phyloP scores from a whole-genome alignment of 35 echinoderm and acorn worm species.

The Hemicentrotus pulcherrimus region DNA sequence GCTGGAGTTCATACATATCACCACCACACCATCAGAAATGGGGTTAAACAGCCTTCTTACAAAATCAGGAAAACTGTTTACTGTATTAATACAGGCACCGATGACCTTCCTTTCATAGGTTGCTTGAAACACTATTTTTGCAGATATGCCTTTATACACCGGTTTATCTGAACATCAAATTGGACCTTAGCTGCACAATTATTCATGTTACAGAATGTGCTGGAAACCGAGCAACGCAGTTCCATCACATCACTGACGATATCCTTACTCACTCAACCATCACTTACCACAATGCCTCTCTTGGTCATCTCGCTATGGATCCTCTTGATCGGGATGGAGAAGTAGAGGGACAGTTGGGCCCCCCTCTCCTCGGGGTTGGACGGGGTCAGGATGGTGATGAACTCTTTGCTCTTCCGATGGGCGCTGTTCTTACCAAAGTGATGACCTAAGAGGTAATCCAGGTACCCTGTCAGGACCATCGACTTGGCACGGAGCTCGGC shows the following conservation, averaged over 20 bases:
- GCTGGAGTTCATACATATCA: too few relatives aligned
- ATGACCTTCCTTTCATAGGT: too few relatives aligned
- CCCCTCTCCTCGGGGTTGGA: constrained; percentile 68
- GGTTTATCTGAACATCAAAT: neutral
- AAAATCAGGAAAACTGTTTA: too few relatives aligned
- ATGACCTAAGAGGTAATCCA: constrained; percentile 44
- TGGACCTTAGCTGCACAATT: neutral
- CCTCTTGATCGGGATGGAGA: constrained; percentile 67
- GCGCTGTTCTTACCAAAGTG: constrained; percentile 29
- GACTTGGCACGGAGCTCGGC: constrained; percentile 63
- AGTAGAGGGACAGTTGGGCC: constrained; percentile 74
- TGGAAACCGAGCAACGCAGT: neutral
- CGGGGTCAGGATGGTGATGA: constrained; percentile 72
- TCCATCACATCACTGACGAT: neutral
- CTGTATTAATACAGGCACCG: too few relatives aligned
- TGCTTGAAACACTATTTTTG: too few relatives aligned
- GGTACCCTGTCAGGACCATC: constrained; percentile 39
- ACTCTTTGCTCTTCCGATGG: constrained; percentile 51
- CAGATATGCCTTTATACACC: neutral
- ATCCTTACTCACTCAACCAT: too few relatives aligned
- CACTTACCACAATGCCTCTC: constrained; percentile 83
- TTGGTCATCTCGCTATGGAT: constrained; percentile 77
- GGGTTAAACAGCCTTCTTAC: too few relatives aligned
- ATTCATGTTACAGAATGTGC: neutral
- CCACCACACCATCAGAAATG: too few relatives aligned